Percentiles rank a stretch among this genome's conserved stretches.
Evolutionary conservation across 2,113 vertebrate genomes (phyloP).

Genomic region (Boleophthalmus pectinirostris): DNA sequence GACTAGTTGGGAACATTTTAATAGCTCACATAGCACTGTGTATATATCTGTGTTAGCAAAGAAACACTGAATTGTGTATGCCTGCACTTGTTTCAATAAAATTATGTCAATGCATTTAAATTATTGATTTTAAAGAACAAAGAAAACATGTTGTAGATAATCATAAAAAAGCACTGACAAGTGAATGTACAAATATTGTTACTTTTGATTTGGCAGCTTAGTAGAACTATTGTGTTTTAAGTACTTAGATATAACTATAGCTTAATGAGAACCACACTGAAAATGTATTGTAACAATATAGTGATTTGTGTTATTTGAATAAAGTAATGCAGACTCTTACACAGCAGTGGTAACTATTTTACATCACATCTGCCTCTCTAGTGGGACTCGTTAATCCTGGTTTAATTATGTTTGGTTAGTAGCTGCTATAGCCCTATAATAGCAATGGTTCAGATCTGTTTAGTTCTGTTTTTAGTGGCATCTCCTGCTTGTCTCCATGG

Average conservation of each 20-base stretch:
- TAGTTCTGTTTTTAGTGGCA: no score
- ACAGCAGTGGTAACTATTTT: background rate
- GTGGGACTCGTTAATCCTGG: background rate
- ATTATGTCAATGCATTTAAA: background rate
- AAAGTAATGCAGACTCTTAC: background rate
- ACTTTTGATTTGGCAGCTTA: slow-evolving; percentile 9
- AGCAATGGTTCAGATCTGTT: no score
- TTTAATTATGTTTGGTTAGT: no score
- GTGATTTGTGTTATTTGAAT: background rate
- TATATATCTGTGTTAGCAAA: no score
- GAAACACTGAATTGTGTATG: background rate
- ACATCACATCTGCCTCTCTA: background rate
- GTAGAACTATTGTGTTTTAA: background rate
- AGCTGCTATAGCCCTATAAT: no score
- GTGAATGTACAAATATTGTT: background rate
- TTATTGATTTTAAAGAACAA: background rate
- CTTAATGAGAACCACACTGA: background rate
- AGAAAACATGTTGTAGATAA: background rate
- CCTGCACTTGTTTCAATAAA: background rate
- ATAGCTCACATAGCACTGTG: no score
- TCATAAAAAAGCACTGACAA: background rate
- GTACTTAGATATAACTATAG: background rate
- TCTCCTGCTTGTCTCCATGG: no score
- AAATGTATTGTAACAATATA: background rate
- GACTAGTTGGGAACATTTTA: no score